Conservation (phyloP, 1,140 invertebrate genomes). For the Drosophila sulfurigaster region DNA sequence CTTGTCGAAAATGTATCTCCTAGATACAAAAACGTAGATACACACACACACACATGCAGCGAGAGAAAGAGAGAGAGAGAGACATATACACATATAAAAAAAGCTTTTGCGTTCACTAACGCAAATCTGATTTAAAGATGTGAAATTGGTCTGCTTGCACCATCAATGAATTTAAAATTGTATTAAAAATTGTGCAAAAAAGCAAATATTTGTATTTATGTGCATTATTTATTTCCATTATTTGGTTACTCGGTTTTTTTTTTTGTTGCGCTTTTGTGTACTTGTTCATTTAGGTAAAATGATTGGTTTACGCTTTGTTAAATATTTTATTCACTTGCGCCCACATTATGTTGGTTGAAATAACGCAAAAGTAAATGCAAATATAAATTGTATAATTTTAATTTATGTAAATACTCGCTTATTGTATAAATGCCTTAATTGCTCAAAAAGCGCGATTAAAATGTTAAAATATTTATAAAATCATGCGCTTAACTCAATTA, state of each 20-base stretch:
- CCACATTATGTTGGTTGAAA: slow-evolving; percentile 6
- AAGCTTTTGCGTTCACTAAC: slow-evolving; percentile 17
- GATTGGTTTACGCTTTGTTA: slow-evolving; percentile 54
- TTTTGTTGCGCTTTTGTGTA: not conserved
- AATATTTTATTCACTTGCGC: slow-evolving; percentile 44
- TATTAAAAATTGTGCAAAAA: slow-evolving; percentile 24
- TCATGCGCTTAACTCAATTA: not conserved
- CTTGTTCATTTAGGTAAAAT: slow-evolving; percentile 42
- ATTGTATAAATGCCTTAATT: slow-evolving; percentile 10
- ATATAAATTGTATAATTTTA: slow-evolving; percentile 23
- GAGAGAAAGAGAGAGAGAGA: no score
- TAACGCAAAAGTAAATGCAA: slow-evolving; percentile 24
- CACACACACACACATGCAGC: not conserved
- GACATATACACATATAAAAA: slow-evolving; percentile 17
- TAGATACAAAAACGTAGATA: slow-evolving; percentile 27
- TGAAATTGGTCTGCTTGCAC: slow-evolving; percentile 8
- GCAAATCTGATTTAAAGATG: slow-evolving; percentile 35
- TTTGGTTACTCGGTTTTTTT: not conserved
- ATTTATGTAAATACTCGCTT: slow-evolving; percentile 24
- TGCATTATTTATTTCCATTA: slow-evolving; percentile 14
- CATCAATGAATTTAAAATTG: slow-evolving; percentile 15
- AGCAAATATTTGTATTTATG: slow-evolving; percentile 44
- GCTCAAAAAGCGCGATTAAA: slow-evolving; percentile 4
- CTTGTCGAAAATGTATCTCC: slow-evolving; percentile 51
- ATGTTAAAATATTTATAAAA: slow-evolving; percentile 12